Base-by-base conservation (phyloP, 2,797 vertebrate genomes). In the Limosa lapponica region DNA sequence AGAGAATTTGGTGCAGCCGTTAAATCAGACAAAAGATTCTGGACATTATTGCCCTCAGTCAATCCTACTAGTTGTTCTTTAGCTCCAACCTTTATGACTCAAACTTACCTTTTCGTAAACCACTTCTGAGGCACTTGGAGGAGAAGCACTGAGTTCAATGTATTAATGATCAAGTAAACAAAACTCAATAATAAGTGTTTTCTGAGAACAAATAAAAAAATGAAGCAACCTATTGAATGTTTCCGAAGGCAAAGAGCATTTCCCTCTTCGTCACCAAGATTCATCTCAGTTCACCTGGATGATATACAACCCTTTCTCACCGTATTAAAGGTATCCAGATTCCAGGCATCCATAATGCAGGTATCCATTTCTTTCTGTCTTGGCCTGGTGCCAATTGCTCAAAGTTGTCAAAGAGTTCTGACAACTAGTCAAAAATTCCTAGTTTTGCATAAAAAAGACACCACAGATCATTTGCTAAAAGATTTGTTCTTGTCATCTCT, bases 301-400 rank as follows among this genome's bases (percentile, higher is more conserved):
- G 90, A 37, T 86, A 70, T 82, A 54, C 9, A 78, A 72, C 17
- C n/a, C 39, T 80, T 82, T 96, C 66, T 90, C 51, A 71, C 30
- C 41, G 20, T 48, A 65, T 44, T 82, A 41, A 30, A 89, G 51
- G 85, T 54, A 65, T 57, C 80, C n/a, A n/a, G n/a, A n/a, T n/a
- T n/a, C n/a, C n/a, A n/a, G n/a, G n/a, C n/a, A n/a, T n/a, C n/a
- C n/a, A n/a, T n/a, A n/a, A n/a, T 85, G 69, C 70, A 95, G 62
- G 71, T 96, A 90, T 90, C 80, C 74, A 59, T 96, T 95, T 95
- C 74, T 64, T 91, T 96, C 83, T 72, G 18, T 58, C 49, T 84
- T 96, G 91, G 80, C 74, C 87, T 81, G 36, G 54, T 89, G 57
- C 71, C 67, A 27, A 55, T 71, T 84, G 48, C 82, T 96, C 27